Evolutionary conservation across 2,888 invertebrate species (phyloP).

Genomic region (Anaspis maculata): DNA sequence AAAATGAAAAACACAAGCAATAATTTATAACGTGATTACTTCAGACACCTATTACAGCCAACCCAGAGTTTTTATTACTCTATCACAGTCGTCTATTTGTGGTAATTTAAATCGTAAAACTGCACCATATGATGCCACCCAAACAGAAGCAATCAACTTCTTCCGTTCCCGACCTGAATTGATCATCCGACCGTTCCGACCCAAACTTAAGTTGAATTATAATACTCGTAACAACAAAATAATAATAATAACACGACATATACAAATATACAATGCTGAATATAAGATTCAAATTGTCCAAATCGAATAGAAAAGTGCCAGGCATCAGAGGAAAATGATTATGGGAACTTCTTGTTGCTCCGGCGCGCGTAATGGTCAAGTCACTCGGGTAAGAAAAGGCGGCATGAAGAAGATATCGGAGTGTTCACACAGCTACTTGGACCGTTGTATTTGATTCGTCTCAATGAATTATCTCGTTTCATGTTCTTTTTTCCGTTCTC

Average conservation of each 20-base stretch:
- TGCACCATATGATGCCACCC: too few relatives aligned
- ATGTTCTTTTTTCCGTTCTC: slow-evolving; percentile 18
- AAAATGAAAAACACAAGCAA: too few relatives aligned
- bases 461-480: slow-evolving; percentile 27
- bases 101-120: too few relatives aligned
- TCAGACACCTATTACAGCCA: too few relatives aligned
- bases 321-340: slow-evolving; percentile 12
- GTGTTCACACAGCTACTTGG: slow-evolving; percentile 8
- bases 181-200: background rate
- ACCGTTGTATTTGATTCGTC: slow-evolving; percentile 21
- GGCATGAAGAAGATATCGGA: slow-evolving; percentile 1
- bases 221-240: background rate
- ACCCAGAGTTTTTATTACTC: too few relatives aligned
- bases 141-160: background rate
- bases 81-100: too few relatives aligned
- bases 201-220: too few relatives aligned
- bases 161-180: too few relatives aligned
- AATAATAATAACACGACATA: background rate
- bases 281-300: slow-evolving; percentile 26
- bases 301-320: slow-evolving; percentile 28
- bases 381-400: slow-evolving; percentile 7
- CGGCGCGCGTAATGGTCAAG: slow-evolving; percentile 11
- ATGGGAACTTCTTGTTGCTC: too few relatives aligned
- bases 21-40: too few relatives aligned
- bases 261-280: slow-evolving; percentile 14